Evolutionary conservation across 1,140 invertebrate species (phyloP), one percentile per base, ranked within the genome.

Genomic region (Polypedilum pembai): DNA sequence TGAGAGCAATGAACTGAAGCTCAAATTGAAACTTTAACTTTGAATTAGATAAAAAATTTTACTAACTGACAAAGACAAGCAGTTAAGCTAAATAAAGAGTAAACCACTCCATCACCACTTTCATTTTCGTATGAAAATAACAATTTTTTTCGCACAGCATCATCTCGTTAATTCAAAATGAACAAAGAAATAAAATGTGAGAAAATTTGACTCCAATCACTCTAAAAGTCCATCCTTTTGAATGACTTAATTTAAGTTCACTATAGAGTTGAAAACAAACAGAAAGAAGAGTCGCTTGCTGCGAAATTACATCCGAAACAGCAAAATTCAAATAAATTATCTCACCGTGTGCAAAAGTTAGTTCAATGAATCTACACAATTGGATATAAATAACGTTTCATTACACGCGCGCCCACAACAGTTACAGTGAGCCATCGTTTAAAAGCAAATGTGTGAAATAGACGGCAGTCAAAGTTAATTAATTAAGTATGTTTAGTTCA

Each of bases 341-440:
- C 45, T 12, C n/a, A n/a, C 45, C 45, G n/a, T 56, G 12, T n/a
- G n/a, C 12, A 15, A 56, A 56, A 45, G 15, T 56, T n/a, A 56
- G 45, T 56, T 56, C 45, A 56, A n/a, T 56, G 45, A 56, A 56
- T 56, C 45, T 12, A 56, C 45, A 56, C 45, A 56, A 56, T 56
- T n/a, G 10, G 45, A 56, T 56, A 56, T 56, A 56, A 56, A 56
- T 56, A 56, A 56, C 45, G 15, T 45, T 45, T 8, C 12, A n/a
- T n/a, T 56, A n/a, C 45, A 56, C 15, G 12, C 15, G 45, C 45
- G 45, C 45, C 45, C 45, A 56, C 45, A n/a, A 56, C 4, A n/a
- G 12, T n/a, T 56, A 56, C n/a, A n/a, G n/a, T 56, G 12, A 56
- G 45, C n/a, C n/a, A n/a, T 56, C n/a, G 45, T 1, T 56, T 56